Evolutionary conservation across 2,797 vertebrate genomes (phyloP).

Genomic region (Adrianichthys oophorus): DNA sequence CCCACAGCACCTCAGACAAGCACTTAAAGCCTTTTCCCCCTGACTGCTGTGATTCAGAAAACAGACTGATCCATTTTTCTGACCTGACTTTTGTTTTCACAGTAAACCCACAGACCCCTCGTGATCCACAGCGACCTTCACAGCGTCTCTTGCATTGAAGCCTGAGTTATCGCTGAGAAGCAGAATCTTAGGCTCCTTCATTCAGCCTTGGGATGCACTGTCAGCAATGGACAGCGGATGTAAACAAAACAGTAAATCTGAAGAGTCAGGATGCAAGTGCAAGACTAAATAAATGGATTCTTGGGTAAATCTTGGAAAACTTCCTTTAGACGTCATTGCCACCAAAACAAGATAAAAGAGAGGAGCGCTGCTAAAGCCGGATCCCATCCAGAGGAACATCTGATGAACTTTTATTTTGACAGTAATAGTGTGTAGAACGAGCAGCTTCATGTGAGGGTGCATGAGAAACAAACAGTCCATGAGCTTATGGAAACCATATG

Average conservation of each 20-base stretch:
- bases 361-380: too few relatives aligned
- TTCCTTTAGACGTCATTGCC: too few relatives aligned
- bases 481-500: slow-evolving; percentile 75
- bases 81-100: slow-evolving; percentile 54
- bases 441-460: slow-evolving; percentile 5
- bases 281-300: too few relatives aligned
- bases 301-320: too few relatives aligned
- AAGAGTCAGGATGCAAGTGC: background rate
- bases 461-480: slow-evolving; percentile 42
- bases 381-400: too few relatives aligned
- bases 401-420: too few relatives aligned
- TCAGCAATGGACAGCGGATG: background rate
- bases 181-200: background rate
- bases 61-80: slow-evolving; percentile 46
- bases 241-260: background rate
- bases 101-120: slow-evolving; percentile 51
- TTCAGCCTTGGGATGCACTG: background rate
- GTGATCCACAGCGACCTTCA: slow-evolving; percentile 19
- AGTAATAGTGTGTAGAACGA: background rate
- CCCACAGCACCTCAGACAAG: too few relatives aligned
- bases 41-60: background rate
- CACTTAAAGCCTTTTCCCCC: background rate
- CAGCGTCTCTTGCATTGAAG: slow-evolving; percentile 35
- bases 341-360: too few relatives aligned
- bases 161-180: slow-evolving; percentile 27